phyloP scores from a whole-genome alignment of 2,113 vertebrate species.

The Microcebus murinus region DNA sequence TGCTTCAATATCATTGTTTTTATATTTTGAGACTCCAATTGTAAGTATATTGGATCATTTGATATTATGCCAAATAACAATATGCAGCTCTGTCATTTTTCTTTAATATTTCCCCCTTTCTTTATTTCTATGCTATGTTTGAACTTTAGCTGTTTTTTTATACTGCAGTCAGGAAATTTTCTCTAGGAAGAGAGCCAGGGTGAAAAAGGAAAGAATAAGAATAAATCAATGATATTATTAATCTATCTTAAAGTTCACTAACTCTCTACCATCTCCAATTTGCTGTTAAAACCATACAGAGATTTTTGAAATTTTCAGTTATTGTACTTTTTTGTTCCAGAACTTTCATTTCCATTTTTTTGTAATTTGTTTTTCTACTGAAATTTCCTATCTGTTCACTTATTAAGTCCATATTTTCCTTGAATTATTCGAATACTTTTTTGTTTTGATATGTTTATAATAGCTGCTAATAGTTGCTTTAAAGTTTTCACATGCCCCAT shows the following conservation, averaged over 20 bases:
- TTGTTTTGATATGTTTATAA: not conserved
- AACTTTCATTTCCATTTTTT: conserved; percentile 25
- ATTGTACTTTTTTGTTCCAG: conserved; percentile 15
- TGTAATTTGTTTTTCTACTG: conserved; percentile 18
- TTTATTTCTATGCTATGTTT: not conserved
- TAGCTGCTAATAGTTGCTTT: not conserved
- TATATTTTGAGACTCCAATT: not conserved
- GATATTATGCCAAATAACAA: conserved; percentile 33
- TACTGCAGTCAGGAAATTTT: conserved; percentile 56
- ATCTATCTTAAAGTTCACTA: conserved; percentile 63
- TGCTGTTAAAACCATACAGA: not conserved
- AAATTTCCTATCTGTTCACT: not conserved
- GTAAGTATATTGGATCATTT: conserved; percentile 38
- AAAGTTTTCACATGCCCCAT: not conserved
- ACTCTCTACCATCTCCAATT: conserved; percentile 44
- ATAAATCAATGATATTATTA: conserved; percentile 69
- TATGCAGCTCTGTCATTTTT: not conserved
- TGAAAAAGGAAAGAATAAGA: conserved; percentile 50
- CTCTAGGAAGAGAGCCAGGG: conserved; percentile 66
- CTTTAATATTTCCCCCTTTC: not conserved
- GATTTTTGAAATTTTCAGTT: conserved; percentile 9
- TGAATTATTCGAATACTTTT: conserved; percentile 44
- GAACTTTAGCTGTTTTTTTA: not conserved
- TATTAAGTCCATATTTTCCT: conserved; percentile 2
- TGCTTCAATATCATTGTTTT: not conserved